Conservation (phyloP, 1,140 invertebrate species). For the Drosophila suzukii region DNA sequence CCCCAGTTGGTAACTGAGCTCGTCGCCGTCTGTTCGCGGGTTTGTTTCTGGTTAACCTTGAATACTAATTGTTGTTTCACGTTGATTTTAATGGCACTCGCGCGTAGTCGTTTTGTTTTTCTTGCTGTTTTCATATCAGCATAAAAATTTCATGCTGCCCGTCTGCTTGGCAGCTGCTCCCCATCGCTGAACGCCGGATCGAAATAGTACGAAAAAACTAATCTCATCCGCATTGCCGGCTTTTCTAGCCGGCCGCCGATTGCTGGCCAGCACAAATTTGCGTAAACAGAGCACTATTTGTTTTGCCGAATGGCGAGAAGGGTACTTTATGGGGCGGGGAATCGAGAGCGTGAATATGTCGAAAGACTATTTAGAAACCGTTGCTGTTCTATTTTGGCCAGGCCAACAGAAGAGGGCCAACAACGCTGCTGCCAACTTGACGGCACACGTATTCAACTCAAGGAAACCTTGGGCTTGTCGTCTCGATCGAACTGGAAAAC, state of each 20-base stretch:
- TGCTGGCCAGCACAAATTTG: conserved; percentile 57
- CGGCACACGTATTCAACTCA: conserved; percentile 40
- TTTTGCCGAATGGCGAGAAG: conserved; percentile 30
- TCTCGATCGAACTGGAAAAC: conserved; percentile 74
- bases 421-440: conserved; percentile 44
- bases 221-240: conserved; percentile 69
- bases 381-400: conserved; percentile 82
- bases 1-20: conserved; percentile 54
- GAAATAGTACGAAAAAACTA: conserved; percentile 83
- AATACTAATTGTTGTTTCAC: conserved; percentile 81
- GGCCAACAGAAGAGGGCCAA: conserved; percentile 72
- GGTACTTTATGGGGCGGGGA: conserved; percentile 7
- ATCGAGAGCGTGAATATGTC: background rate
- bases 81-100: conserved; percentile 75
- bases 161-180: conserved; percentile 7
- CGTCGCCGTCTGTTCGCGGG: conserved; percentile 4
- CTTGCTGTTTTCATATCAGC: conserved; percentile 55
- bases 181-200: conserved; percentile 69
- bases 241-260: conserved; percentile 60
- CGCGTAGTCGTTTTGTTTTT: conserved; percentile 23
- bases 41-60: conserved; percentile 78
- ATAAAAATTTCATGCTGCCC: conserved; percentile 73
- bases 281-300: conserved; percentile 70
- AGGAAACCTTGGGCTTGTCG: conserved; percentile 70
- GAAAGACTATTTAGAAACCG: conserved; percentile 74